These are phyloP conservation scores for Pterostichus niger DNA, from an alignment of 2,888 invertebrate genomes.

Conservation along the genomic window DNA sequence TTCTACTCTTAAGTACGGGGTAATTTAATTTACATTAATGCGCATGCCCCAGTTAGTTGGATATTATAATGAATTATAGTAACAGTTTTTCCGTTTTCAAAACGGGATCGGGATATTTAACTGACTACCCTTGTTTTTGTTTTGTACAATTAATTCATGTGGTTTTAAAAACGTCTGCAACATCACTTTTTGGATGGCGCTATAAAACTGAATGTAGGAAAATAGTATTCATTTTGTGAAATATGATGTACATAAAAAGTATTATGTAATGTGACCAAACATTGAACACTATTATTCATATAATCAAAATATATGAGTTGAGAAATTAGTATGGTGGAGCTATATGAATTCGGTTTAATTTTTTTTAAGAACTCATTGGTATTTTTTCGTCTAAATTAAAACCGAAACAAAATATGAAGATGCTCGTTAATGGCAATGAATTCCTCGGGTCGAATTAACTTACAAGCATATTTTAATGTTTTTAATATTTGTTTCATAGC, in stretches of 20 bases:
- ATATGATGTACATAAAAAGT: background rate
- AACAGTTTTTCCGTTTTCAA: conserved; percentile 30
- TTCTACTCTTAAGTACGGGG: conserved; percentile 59
- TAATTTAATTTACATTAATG: conserved; percentile 66
- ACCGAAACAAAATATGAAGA: too few relatives aligned
- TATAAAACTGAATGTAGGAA: background rate
- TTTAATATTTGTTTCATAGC: too few relatives aligned
- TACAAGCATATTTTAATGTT: too few relatives aligned
- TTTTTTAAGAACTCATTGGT: too few relatives aligned
- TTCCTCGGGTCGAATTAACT: too few relatives aligned
- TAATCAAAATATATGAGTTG: background rate
- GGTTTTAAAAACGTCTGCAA: conserved; percentile 14
- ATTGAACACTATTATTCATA: background rate
- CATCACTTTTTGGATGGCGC: background rate
- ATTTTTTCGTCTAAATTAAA: too few relatives aligned
- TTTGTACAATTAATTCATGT: background rate
- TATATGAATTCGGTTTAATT: too few relatives aligned
- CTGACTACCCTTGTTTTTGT: conserved; percentile 29
- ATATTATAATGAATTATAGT: conserved; percentile 58
- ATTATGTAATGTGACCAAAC: background rate
- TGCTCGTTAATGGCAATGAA: too few relatives aligned
- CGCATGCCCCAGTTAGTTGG: conserved; percentile 49
- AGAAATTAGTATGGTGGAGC: too few relatives aligned
- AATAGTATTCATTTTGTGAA: background rate
- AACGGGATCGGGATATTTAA: conserved; percentile 7